Percentiles rank a stretch among this genome's conserved stretches.
Evolutionary conservation across 2,888 invertebrate genomes (phyloP).

Genomic region (Mesopsocus fuscifrons): DNA sequence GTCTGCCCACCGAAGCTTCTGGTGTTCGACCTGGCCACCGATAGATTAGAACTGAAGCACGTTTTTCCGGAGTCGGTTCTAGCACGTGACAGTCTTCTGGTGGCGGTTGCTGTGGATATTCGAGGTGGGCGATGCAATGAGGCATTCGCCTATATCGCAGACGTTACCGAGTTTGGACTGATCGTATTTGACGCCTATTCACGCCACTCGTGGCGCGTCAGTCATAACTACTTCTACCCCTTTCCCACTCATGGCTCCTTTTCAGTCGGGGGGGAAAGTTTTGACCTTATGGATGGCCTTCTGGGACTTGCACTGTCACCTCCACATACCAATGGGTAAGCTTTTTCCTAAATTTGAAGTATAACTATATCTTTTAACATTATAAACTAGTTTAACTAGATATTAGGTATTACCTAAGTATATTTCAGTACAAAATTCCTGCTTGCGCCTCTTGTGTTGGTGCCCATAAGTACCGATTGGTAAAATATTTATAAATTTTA

Average conservation of each 20-base stretch:
- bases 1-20: conserved; percentile 56
- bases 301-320: conserved; percentile 20
- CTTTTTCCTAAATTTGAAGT: no score
- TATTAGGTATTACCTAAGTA: no score
- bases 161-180: conserved; percentile 39
- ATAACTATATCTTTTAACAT: no score
- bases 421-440: no score
- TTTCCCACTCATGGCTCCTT: conserved; percentile 41
- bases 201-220: conserved; percentile 36
- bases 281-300: conserved; percentile 55
- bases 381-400: no score
- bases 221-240: conserved; percentile 44
- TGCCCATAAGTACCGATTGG: no score
- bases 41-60: conserved; percentile 8
- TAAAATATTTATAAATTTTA: no score
- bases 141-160: conserved; percentile 47
- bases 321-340: conserved; percentile 1
- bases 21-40: conserved; percentile 42
- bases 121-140: conserved; percentile 33
- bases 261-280: conserved; percentile 38
- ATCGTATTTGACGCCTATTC: conserved; percentile 40
- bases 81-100: conserved; percentile 32
- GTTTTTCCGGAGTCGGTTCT: conserved; percentile 13
- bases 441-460: no score
- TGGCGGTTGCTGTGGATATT: conserved; percentile 44